Evolutionary conservation across 2,888 invertebrate species (phyloP), one percentile per base, ranked within the genome.

Genomic region (Plagodis pulveraria): DNA sequence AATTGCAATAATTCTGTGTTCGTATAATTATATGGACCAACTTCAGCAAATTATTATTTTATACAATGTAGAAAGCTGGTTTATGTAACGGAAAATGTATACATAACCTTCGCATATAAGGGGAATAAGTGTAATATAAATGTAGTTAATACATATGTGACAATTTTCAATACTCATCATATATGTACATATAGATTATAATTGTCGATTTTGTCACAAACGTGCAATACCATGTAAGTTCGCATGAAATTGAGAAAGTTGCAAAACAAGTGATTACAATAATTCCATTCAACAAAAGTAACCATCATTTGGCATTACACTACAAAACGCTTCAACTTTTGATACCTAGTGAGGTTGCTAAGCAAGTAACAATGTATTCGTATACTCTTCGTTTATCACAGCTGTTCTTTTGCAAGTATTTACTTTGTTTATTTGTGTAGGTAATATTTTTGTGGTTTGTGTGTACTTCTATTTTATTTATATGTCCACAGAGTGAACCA

Each of bases 401-500:
- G 12, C 34, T 6, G 10, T 35, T 44, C 11, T 5, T 10, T 53
- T 48, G 7, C 22, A 12, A 12, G 32, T 33, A 33, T 32, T 40
- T 49, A 36, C 41, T 12, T 40, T 10, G 32, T 41, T 41, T 10
- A 41, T 41, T n/a, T 9, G 4, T 41, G 9, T 41, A 41, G 8
- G 8, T 12, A 43, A 9, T 50, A 5, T 60, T 8, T 22, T 22
- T 4, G 22, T 2, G 1, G 2, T 22, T 1, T 22, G 22, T 22
- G 22, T 22, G 22, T 6, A 44, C 11, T 22, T 38, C 6, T 43
- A 34, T 40, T 32, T 8, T 6, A 50, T 42, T 12, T 54, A 7
- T 54, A 12, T 42, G 58, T 66, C 66, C 58, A 47, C 78, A 95
- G 96, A 77, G 95, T 95, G 58, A 94, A 94, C 63, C 95, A 95